Percentiles rank a stretch among this genome's conserved stretches.
Evolutionary conservation across 2,113 vertebrate genomes (phyloP).

Genomic region (Carlito syrichta): DNA sequence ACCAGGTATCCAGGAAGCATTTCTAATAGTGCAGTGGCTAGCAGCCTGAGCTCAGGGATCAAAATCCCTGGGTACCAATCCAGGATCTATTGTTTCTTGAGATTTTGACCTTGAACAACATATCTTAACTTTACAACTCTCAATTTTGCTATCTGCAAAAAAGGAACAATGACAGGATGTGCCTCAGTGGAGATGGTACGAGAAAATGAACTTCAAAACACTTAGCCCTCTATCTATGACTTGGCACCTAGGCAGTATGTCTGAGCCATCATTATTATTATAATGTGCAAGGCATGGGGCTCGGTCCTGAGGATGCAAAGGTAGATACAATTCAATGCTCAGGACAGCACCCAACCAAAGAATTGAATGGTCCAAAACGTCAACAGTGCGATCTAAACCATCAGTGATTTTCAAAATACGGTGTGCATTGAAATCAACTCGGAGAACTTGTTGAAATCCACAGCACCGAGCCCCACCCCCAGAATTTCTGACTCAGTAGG

Average conservation of each 20-base stretch:
- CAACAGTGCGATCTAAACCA: neutral
- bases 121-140: neutral
- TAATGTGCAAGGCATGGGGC: neutral
- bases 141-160: neutral
- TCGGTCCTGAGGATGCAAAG: neutral
- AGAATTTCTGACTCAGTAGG: neutral
- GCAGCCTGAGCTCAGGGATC: neutral
- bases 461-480: neutral
- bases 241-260: neutral
- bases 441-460: neutral
- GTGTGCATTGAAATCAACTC: neutral
- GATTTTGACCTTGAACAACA: neutral
- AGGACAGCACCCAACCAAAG: neutral
- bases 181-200: neutral
- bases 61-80: neutral
- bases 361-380: neutral
- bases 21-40: neutral
- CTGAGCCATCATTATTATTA: neutral
- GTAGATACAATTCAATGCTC: neutral
- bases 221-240: neutral
- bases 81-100: neutral
- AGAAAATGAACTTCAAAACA: neutral
- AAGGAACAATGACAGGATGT: neutral
- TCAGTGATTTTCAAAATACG: neutral
- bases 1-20: neutral